Conservation (phyloP, 1,140 invertebrate species). For the Periplaneta americana region DNA sequence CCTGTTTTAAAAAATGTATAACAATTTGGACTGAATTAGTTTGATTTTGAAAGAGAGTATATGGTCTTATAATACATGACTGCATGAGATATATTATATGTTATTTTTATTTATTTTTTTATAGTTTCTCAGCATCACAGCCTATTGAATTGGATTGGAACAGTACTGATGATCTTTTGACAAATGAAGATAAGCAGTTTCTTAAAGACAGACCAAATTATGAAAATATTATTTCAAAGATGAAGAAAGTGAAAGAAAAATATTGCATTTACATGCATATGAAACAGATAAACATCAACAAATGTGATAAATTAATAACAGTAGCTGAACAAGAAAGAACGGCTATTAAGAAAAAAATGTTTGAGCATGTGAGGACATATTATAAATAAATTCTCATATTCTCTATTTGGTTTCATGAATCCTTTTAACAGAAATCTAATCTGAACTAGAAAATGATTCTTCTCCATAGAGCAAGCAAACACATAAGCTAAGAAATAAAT, state of each 20-base stretch:
- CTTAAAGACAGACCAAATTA: not conserved
- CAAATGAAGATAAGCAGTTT: not conserved
- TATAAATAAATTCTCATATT: not conserved
- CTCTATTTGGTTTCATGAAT: no score
- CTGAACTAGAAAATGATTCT: no score
- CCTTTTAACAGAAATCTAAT: no score
- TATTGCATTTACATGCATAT: not conserved
- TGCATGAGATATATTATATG: not conserved
- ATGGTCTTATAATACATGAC: no score
- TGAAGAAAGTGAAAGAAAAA: not conserved
- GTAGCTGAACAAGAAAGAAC: not conserved
- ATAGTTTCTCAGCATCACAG: not conserved
- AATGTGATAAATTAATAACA: not conserved
- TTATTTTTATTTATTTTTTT: not conserved
- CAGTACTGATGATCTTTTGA: not conserved
- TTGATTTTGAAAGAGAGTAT: no score
- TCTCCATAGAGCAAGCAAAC: no score
- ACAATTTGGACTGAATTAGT: no score
- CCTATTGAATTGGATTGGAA: not conserved
- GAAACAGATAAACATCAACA: not conserved
- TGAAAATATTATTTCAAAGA: not conserved
- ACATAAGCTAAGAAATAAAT: no score
- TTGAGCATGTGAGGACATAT: not conserved
- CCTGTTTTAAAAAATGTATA: no score
- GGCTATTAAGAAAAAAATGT: not conserved